Evolutionary conservation across 2,888 invertebrate genomes (phyloP).

Genomic region (Hylaea fasciaria): DNA sequence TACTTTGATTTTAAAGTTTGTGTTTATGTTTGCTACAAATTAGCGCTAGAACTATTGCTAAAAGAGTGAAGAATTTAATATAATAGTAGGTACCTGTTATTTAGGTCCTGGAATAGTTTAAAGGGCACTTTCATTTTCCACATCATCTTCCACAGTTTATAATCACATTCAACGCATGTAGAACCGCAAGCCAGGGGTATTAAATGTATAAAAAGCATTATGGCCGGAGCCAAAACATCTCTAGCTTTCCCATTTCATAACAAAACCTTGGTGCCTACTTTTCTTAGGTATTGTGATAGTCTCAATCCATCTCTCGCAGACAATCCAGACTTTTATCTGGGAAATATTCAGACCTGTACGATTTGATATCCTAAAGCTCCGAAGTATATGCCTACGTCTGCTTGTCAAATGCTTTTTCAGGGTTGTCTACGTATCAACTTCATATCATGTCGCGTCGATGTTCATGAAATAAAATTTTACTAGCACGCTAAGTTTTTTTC

Average conservation of each 20-base stretch:
- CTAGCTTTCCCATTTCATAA: constrained; percentile 24
- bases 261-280: constrained; percentile 42
- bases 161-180: no score
- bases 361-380: constrained; percentile 12
- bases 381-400: constrained; percentile 4
- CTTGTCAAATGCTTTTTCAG: constrained; percentile 25
- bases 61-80: no score
- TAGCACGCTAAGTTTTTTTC: constrained; percentile 12
- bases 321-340: constrained; percentile 21
- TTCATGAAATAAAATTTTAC: constrained; percentile 32
- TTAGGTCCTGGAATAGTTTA: neutral
- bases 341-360: constrained; percentile 24
- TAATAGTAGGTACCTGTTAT: no score
- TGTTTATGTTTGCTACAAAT: no score
- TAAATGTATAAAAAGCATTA: neutral
- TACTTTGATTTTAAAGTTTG: no score
- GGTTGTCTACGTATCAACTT: constrained; percentile 22
- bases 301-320: constrained; percentile 17
- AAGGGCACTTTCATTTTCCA: no score
- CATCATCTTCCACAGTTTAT: neutral
- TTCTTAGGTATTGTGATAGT: constrained; percentile 22
- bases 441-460: constrained; percentile 9
- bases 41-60: no score
- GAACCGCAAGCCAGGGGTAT: no score
- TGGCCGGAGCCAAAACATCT: neutral